Evolutionary conservation across 2,113 vertebrate species (phyloP), one percentile per base, ranked within the genome.

Genomic region (Uropsilus gracilis): DNA sequence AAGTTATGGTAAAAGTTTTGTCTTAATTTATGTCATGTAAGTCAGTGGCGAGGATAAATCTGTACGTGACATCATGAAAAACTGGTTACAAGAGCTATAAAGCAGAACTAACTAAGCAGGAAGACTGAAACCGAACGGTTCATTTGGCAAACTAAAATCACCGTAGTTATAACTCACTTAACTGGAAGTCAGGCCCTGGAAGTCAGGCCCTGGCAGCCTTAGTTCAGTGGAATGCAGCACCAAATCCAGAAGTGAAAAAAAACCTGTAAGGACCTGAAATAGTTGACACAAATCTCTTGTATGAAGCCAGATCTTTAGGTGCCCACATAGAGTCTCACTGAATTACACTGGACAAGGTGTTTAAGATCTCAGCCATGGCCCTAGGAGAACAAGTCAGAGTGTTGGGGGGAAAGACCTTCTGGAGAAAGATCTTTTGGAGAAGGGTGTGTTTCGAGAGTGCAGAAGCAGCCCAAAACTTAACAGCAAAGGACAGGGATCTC

Each of bases 221-320:
- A 32, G 10, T 91, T 94, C 96, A 93, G 73, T 86, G 83, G 86
- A 96, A 97, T 53, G 64, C 28, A 66, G 46, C 89, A 53, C 30
- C 73, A 80, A 96, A 96, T 64, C 86, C 39, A 46, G 91, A 97
- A 96, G 86, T 93, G 96, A 95, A 89, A 95, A n/a, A 85, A 85
- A 55, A 37, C 48, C 61, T 94, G 75, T 72, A 34, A 64, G 86
- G 18, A 30, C 86, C 75, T 83, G 59, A 94, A 92, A 76, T 46
- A 95, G 83, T 59, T 80, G 34, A 83, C 69, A 61, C 5, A 20
- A 73, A 80, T 28, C 46, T 89, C 80, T 17, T 71, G 78, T 95
- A 84, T 48, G 50, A 72, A 92, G 85, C 68, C 96, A 90, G 37
- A 26, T 75, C 63, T 37, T 77, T n/a, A 5, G 86, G 68, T 50